A percentile compares a stretch with the other conserved stretches of the same genome.
phyloP scores from a whole-genome alignment of 2,797 vertebrate species.

The Alcedo quadribrachys region DNA sequence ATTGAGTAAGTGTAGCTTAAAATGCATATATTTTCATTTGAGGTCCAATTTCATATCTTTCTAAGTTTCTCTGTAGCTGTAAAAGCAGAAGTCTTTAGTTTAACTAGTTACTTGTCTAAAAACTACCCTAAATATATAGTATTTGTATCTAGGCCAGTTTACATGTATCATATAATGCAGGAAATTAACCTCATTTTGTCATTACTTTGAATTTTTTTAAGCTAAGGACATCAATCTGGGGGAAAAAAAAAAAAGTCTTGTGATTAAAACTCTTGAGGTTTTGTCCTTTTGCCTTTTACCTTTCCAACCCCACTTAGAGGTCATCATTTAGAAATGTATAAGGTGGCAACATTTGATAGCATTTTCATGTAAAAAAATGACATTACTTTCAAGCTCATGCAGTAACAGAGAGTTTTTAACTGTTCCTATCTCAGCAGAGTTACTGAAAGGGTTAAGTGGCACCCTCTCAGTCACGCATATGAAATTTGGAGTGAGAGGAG shows the following conservation, averaged over 20 bases:
- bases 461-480: slow-evolving; percentile 33
- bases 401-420: not conserved
- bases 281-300: not conserved
- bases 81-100: not conserved
- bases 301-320: not conserved
- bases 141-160: not conserved
- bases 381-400: not conserved
- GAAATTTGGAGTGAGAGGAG: slow-evolving; percentile 50
- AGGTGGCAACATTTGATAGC: not conserved
- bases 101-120: not conserved
- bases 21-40: not conserved
- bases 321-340: not conserved
- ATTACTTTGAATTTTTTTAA: not conserved
- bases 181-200: not conserved
- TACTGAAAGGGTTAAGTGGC: slow-evolving; percentile 34
- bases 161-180: rapidly evolving
- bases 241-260: not conserved
- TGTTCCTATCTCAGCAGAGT: not conserved
- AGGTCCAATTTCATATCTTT: not conserved
- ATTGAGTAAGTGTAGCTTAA: not conserved
- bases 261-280: not conserved
- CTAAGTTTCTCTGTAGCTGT: not conserved
- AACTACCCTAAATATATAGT: not conserved
- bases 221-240: not conserved
- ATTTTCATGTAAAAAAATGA: not conserved